Evolutionary conservation across 2,797 vertebrate genomes (phyloP).

Genomic region (Bradypus variegatus): DNA sequence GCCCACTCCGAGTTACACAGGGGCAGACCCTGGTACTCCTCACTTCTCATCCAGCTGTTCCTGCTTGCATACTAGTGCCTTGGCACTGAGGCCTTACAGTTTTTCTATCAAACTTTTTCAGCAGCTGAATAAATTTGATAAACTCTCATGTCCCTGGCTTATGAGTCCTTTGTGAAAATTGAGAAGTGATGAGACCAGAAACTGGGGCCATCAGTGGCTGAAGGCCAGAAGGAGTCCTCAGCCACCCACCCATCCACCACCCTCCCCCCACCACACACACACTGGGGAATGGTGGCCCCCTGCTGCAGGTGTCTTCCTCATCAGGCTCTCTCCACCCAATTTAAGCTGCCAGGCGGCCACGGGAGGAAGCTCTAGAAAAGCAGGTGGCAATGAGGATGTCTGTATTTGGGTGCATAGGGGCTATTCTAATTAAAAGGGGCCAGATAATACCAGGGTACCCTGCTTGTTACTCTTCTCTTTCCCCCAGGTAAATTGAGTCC

Average conservation of each 20-base stretch:
- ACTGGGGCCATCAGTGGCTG: neutral
- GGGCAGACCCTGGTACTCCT: neutral
- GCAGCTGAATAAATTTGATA: neutral
- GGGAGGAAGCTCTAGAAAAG: neutral
- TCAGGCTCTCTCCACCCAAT: too few relatives aligned
- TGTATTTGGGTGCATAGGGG: neutral
- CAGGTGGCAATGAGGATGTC: fast-evolving
- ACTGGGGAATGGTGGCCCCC: too few relatives aligned
- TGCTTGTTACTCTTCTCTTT: neutral
- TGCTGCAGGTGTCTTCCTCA: neutral
- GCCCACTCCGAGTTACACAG: too few relatives aligned
- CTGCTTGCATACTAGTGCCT: neutral
- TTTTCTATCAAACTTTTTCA: neutral
- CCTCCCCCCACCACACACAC: too few relatives aligned
- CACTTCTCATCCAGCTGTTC: neutral
- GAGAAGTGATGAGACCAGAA: neutral
- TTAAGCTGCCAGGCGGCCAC: neutral
- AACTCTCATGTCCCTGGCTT: neutral
- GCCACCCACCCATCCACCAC: too few relatives aligned
- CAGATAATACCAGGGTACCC: fast-evolving
- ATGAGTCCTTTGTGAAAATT: neutral
- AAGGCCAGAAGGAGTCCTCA: neutral
- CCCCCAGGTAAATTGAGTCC: neutral
- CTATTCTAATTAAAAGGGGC: neutral
- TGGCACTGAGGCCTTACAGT: neutral